Conservation (phyloP, 2,888 invertebrate genomes). For the Xestia xanthographa region DNA sequence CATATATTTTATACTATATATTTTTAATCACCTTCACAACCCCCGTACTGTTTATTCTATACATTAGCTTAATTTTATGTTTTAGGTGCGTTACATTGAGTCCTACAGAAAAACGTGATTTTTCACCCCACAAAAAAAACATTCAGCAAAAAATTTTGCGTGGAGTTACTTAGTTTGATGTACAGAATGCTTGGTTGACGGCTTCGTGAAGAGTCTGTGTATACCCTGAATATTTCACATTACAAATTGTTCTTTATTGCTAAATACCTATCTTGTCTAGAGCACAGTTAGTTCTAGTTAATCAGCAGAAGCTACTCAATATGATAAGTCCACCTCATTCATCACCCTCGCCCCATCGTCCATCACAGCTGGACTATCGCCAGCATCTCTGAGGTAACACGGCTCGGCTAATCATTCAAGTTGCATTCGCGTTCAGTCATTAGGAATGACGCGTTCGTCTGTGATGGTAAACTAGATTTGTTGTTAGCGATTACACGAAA, state of each 20-base stretch:
- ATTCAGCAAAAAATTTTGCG: too few species aligned
- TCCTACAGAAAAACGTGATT: too few species aligned
- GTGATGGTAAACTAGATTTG: neutral
- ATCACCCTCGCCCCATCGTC: constrained; percentile 10
- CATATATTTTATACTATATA: too few species aligned
- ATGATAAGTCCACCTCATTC: constrained; percentile 20
- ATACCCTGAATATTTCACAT: too few species aligned
- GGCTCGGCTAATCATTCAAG: constrained; percentile 6
- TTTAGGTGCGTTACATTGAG: too few species aligned
- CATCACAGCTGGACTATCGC: constrained; percentile 32
- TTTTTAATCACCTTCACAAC: too few species aligned
- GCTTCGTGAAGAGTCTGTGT: too few species aligned
- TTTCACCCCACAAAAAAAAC: too few species aligned
- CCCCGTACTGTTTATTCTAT: too few species aligned
- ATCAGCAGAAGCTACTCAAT: constrained; percentile 10
- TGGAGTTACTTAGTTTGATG: too few species aligned
- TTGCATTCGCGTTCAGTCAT: neutral
- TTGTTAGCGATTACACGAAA: neutral
- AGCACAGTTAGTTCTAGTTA: constrained; percentile 1
- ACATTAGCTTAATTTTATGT: too few species aligned
- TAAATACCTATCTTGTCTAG: neutral
- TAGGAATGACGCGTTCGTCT: constrained; percentile 4
- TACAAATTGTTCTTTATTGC: neutral
- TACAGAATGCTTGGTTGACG: too few species aligned
- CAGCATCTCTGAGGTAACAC: constrained; percentile 12